Conservation (phyloP, 2,888 invertebrate genomes). For the Cryptophagus acutangulus region DNA sequence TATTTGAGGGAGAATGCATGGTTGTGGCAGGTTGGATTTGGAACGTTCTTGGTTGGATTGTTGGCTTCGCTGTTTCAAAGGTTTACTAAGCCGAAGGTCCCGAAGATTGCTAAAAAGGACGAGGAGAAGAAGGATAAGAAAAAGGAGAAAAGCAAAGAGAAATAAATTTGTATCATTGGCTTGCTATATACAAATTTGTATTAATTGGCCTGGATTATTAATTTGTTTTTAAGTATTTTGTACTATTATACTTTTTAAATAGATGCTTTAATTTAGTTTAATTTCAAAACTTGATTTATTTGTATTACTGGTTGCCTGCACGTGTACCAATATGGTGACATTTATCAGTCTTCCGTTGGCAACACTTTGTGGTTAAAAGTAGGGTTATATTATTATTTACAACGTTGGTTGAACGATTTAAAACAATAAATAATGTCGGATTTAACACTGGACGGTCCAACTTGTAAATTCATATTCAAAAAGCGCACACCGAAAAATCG, state of each 20-base stretch:
- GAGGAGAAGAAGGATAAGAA: constrained; percentile 23
- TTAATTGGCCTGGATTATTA: background rate
- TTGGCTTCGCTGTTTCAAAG: constrained; percentile 42
- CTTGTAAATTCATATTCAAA: constrained; percentile 54
- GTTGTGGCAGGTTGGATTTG: constrained; percentile 52
- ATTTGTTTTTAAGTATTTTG: background rate
- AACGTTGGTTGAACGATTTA: too few species aligned
- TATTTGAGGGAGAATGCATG: constrained; percentile 55
- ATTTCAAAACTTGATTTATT: too few species aligned
- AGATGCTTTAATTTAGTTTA: too few species aligned
- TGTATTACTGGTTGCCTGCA: too few species aligned
- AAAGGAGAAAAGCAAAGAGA: constrained; percentile 25
- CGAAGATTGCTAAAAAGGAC: constrained; percentile 20
- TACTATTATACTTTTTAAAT: background rate
- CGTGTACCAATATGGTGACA: too few species aligned
- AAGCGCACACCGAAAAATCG: constrained; percentile 59
- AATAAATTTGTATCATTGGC: too few species aligned
- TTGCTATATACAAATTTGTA: background rate
- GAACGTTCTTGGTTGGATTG: constrained; percentile 47
- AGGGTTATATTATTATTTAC: too few species aligned
- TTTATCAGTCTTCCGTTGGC: too few species aligned
- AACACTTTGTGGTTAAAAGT: too few species aligned
- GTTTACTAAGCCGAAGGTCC: constrained; percentile 21
- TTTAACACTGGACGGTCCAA: too few species aligned
- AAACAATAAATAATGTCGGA: too few species aligned